Evolutionary conservation across 2,797 vertebrate species (phyloP).

Genomic region (Lepus townsendii): DNA sequence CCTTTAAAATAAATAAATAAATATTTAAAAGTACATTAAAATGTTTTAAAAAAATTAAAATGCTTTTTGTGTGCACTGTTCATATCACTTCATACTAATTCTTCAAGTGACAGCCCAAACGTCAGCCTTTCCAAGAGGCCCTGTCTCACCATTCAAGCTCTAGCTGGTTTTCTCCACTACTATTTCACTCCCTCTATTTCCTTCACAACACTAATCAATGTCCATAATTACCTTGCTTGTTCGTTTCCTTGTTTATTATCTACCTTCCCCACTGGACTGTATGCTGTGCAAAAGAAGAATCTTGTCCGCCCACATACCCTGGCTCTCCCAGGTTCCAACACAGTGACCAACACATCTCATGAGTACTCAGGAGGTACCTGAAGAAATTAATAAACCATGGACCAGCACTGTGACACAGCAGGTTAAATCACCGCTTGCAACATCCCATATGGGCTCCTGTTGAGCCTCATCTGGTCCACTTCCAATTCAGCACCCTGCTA

Average conservation of each 20-base stretch:
- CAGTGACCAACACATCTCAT: background rate
- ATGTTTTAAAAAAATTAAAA: no score
- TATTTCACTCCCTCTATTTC: background rate
- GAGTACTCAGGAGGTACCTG: background rate
- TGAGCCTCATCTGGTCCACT: no score
- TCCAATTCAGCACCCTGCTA: no score
- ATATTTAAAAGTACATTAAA: no score
- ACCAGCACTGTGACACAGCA: no score
- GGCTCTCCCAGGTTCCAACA: background rate
- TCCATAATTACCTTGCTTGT: background rate
- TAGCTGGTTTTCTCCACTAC: background rate
- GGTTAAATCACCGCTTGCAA: no score
- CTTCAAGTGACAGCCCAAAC: constrained; percentile 16
- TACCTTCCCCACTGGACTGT: constrained; percentile 12
- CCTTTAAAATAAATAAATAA: no score
- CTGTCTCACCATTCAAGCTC: background rate
- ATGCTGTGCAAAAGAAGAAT: background rate
- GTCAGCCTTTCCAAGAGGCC: background rate
- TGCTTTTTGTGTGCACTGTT: background rate
- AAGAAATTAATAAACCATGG: constrained; percentile 6
- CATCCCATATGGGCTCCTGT: no score
- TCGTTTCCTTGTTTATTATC: background rate
- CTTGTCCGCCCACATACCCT: background rate
- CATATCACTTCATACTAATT: constrained; percentile 13
- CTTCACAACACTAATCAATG: background rate